Percentiles rank a stretch among this genome's conserved stretches.
Evolutionary conservation across 2,113 vertebrate species (phyloP).

Genomic region (Lepidothrix coronata): DNA sequence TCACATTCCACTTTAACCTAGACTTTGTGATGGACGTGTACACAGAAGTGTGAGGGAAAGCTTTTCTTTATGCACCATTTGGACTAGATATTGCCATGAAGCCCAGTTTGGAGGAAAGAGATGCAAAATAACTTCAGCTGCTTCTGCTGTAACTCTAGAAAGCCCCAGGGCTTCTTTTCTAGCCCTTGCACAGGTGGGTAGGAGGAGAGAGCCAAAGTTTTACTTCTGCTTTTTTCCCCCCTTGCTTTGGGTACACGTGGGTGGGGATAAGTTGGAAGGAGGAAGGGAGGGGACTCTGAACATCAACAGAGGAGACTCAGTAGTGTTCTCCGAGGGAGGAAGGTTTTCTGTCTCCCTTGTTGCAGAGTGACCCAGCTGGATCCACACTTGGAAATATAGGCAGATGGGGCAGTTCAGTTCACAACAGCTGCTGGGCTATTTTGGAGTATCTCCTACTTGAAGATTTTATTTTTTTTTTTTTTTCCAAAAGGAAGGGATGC

Average conservation of each 20-base stretch:
- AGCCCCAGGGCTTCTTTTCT: not conserved
- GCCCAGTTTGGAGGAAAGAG: not conserved
- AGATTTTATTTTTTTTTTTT: not conserved
- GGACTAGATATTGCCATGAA: not conserved
- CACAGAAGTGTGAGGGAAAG: not conserved
- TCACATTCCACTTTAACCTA: not conserved
- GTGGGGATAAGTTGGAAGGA: not conserved
- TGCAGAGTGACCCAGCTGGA: not conserved
- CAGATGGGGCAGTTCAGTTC: not conserved
- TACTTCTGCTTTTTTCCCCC: not conserved
- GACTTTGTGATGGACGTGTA: not conserved
- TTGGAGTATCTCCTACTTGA: not conserved
- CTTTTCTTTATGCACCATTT: not conserved
- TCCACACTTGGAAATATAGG: not conserved
- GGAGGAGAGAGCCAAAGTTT: not conserved
- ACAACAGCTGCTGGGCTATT: not conserved
- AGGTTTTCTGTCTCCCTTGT: not conserved
- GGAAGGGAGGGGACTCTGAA: not conserved
- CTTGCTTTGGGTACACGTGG: accelerated
- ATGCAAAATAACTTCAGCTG: not conserved
- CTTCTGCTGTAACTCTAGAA: not conserved
- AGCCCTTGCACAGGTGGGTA: not conserved
- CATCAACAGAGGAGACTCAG: not conserved
- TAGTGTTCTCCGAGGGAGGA: not conserved
- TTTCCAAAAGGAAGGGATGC: not conserved